A percentile compares a stretch with the other conserved stretches of the same genome.
phyloP scores from a whole-genome alignment of 1,140 invertebrate genomes.

The Drosophila tani region DNA sequence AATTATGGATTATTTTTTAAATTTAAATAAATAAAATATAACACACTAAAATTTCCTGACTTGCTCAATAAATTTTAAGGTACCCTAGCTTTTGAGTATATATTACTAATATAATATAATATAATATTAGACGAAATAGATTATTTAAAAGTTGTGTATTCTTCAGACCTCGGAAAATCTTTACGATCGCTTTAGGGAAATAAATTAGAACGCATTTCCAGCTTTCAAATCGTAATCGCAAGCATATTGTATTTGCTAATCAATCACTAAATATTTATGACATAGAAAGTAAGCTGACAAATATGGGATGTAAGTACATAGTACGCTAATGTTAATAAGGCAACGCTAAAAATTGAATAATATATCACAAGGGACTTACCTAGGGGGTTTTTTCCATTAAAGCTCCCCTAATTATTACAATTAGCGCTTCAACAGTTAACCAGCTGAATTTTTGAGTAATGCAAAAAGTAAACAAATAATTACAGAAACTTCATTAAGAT shows the following conservation, averaged over 20 bases:
- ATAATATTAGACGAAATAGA: too few species aligned
- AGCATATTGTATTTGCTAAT: conserved; percentile 7
- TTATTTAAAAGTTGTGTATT: too few species aligned
- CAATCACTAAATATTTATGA: conserved; percentile 27
- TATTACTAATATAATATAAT: too few species aligned
- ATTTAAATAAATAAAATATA: too few species aligned
- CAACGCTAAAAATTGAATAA: not conserved
- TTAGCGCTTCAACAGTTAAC: not conserved
- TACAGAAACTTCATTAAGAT: conserved; percentile 6
- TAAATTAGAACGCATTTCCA: too few species aligned
- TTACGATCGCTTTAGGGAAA: too few species aligned
- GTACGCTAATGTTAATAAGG: not conserved
- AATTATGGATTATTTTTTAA: too few species aligned
- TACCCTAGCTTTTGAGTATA: too few species aligned
- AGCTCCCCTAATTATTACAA: conserved; percentile 1
- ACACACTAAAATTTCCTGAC: too few species aligned
- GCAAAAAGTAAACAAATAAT: not conserved
- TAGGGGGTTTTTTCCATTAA: not conserved
- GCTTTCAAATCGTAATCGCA: too few species aligned
- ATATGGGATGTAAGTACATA: conserved; percentile 1
- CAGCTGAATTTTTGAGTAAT: not conserved
- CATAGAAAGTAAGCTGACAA: not conserved
- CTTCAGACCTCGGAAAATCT: too few species aligned
- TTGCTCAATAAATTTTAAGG: too few species aligned
- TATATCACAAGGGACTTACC: not conserved